Base-by-base conservation (phyloP, 2,888 invertebrate genomes). In the Zaprionus bogoriensis region DNA sequence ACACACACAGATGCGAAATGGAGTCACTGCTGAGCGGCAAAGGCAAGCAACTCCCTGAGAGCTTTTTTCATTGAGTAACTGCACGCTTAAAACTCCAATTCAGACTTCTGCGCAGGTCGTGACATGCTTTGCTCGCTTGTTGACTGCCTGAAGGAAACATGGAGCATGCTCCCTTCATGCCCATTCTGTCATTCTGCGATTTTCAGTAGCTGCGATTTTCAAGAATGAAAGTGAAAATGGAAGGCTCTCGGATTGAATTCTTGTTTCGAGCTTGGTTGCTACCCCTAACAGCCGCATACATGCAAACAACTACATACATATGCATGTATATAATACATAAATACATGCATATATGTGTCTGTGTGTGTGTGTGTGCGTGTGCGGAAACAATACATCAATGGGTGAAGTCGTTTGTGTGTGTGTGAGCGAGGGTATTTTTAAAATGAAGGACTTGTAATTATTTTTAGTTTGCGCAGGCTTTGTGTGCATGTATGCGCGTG, bases 61-160 rank as follows among this genome's bases (percentile, higher is more conserved):
- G 76, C 85, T 74, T 81, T 83, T 85, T 83, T 83, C 82, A 83
- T 83, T 83, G 76, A 83, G 69, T 58, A 82, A 81, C 81, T 86
- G 48, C 44, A 54, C 54, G 66, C 52, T 61, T 67, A 64, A 67
- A 81, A 87, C 82, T 77, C 67, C 66, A 60, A 25, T 66, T 64
- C 57, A 86, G 60, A 67, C 64, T 71, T 80, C 66, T 82, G 82
- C 82, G 82, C 82, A 83, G 84, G 82, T 83, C 84, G 77, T 67
- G 58, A 65, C 46, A 47, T 60, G 66, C 66, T 70, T 73, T 70
- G 48, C 27, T 55, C 22, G 62, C 61, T 58, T 12, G 20, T n/a
- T n/a, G n/a, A n/a, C n/a, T n/a, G 19, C 30, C 23, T 46, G 6
- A 19, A 41, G 20, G 4, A n/a, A n/a, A n/a, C n/a, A n/a, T n/a